These are phyloP conservation scores for Thymelicus acteon DNA, from an alignment of 2,888 invertebrate genomes.

Conservation along the genomic window DNA sequence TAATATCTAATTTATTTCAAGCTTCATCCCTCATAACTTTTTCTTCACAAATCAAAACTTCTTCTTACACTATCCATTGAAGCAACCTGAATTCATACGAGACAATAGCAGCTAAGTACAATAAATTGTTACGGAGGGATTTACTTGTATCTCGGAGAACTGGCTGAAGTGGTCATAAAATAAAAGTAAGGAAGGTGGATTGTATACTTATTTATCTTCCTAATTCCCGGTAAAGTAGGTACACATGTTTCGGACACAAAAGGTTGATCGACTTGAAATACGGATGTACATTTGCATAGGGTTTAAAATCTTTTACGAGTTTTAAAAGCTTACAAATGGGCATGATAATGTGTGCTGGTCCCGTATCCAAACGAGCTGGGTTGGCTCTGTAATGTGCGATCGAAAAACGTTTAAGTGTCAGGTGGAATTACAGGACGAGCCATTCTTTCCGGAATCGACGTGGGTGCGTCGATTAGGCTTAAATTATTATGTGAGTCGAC, in stretches of 20 bases:
- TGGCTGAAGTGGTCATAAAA: background rate
- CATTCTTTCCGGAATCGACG: slow-evolving; percentile 18
- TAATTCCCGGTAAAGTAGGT: background rate
- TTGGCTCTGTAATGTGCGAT: slow-evolving; percentile 20
- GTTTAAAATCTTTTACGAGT: background rate
- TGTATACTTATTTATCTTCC: background rate
- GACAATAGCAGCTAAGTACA: background rate
- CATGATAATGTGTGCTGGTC: slow-evolving; percentile 11
- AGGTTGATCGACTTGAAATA: background rate
- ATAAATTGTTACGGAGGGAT: background rate
- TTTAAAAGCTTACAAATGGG: slow-evolving; percentile 12
- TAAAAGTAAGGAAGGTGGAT: slow-evolving; percentile 2
- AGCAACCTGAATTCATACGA: background rate
- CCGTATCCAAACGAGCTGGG: slow-evolving; percentile 15
- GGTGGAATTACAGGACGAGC: slow-evolving; percentile 30
- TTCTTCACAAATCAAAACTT: too few species aligned
- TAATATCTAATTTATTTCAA: too few species aligned
- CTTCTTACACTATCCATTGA: background rate
- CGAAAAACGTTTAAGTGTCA: slow-evolving; percentile 29
- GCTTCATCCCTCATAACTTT: too few species aligned
- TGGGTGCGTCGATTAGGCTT: slow-evolving; percentile 17
- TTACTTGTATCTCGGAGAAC: background rate
- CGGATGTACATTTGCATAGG: background rate
- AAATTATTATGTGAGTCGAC: slow-evolving; percentile 25
- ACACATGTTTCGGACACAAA: too few species aligned